Evolutionary conservation across 1,140 invertebrate species (phyloP), one percentile per base, ranked within the genome.

Genomic region (Drosophila triauraria): DNA sequence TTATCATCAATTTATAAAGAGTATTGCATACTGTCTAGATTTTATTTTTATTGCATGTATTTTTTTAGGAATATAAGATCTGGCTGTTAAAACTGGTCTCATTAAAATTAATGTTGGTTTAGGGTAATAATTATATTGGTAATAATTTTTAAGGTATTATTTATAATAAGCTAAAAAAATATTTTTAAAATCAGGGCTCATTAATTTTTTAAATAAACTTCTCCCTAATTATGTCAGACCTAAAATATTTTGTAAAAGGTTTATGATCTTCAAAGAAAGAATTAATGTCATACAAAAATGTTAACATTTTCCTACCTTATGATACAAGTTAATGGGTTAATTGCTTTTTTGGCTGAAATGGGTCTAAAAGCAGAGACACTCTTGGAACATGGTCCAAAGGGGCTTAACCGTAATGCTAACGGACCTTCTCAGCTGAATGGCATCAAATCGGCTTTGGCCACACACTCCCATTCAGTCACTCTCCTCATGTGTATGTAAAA

Each of bases 401-500:
- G 54, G 44, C 54, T 71, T 70, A 56, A 53, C 9, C 25, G 35
- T 71, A 70, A 23, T 68, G 42, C 61, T 38, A 30, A 40, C 30
- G 61, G 40, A 23, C 38, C 62, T 53, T 42, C 60, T 43, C 38
- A 60, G 54, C 25, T 48, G 46, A 58, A 71, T 71, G 53, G 23
- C 68, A 74, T 38, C 53, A 72, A 72, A 72, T 72, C 69, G 69
- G 69, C 69, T 72, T 72, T 72, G 53, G 44, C 13, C 27, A n/a
- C 44, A n/a, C 44, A 32, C 50, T 69, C 43, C 32, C 32, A 40
- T 68, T 54, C 30, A 46, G 23, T 2, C 40, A 27, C 9, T 46
- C 58, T 38, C 32, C 32, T 15, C 32, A 38, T 35, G 15, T 71
- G 48, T 61, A 58, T 51, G 72, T 90, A 72, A 85, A 90, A 90